phyloP scores from a whole-genome alignment of 2,113 vertebrate genomes.

The Motacilla alba region DNA sequence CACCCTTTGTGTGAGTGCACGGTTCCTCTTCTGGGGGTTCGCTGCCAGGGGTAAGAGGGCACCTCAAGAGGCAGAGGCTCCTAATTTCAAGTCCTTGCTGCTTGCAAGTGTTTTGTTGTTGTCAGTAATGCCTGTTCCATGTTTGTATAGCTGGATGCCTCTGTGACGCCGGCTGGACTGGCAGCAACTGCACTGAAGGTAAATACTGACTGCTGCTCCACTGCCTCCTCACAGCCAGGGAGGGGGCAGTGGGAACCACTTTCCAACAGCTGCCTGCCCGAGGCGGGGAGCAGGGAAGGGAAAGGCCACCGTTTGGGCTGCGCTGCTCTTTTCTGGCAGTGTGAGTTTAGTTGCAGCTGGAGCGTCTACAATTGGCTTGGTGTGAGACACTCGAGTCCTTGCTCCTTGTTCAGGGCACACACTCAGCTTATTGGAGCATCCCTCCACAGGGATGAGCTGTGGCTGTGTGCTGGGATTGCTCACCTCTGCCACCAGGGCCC shows the following conservation, averaged over 20 bases:
- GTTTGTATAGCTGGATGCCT: conserved; percentile 81
- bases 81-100: neutral
- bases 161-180: conserved; percentile 89
- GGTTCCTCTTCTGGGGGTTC: neutral
- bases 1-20: neutral
- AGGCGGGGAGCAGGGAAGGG: neutral
- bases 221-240: neutral
- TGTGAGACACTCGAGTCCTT: neutral
- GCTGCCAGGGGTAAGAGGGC: neutral
- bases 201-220: neutral
- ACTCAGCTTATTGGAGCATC: neutral
- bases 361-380: accelerated
- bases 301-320: accelerated
- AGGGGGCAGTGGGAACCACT: accelerated
- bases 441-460: neutral
- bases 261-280: neutral
- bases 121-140: neutral
- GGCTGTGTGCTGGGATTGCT: neutral
- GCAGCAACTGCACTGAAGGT: conserved; percentile 87
- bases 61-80: neutral
- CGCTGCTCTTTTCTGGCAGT: neutral
- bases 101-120: neutral
- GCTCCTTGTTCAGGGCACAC: neutral
- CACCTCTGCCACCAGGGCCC: too few relatives aligned
- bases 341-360: neutral